Evolutionary conservation across 1,140 invertebrate species (phyloP).

Genomic region (Parapsyche elsis): DNA sequence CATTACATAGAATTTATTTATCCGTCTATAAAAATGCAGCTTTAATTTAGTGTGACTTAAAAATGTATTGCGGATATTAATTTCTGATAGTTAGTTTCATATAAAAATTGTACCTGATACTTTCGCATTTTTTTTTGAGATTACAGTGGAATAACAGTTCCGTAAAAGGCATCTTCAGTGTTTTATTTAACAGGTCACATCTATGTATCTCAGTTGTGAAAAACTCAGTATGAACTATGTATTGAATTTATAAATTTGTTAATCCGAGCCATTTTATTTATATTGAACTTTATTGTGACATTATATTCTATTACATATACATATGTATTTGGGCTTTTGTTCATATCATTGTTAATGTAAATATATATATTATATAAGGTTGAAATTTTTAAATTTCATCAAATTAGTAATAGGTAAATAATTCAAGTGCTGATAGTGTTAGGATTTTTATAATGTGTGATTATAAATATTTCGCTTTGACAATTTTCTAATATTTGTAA

Average conservation of each 20-base stretch:
- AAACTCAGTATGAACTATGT: slow-evolving; percentile 23
- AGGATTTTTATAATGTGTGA: background rate
- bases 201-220: too few relatives aligned
- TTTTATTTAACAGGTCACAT: too few relatives aligned
- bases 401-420: background rate
- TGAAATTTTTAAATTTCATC: background rate
- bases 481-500: background rate
- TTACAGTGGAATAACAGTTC: background rate
- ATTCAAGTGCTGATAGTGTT: background rate
- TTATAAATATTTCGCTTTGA: background rate
- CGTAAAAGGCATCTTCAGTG: too few relatives aligned
- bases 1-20: slow-evolving; percentile 35
- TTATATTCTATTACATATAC: slow-evolving; percentile 22
- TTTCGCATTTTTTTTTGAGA: background rate
- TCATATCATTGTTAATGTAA: slow-evolving; percentile 39
- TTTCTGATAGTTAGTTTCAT: too few relatives aligned
- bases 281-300: slow-evolving; percentile 32
- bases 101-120: background rate
- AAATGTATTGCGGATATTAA: too few relatives aligned
- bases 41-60: too few relatives aligned
- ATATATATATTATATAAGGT: slow-evolving; percentile 25
- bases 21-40: too few relatives aligned
- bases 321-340: slow-evolving; percentile 37
- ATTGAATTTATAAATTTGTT: slow-evolving; percentile 40
- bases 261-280: slow-evolving; percentile 57